A percentile compares a stretch with the other conserved stretches of the same genome.
Evolutionary conservation across 2,888 invertebrate genomes (phyloP).

Genomic region (Caenorhabditis zanzibari): DNA sequence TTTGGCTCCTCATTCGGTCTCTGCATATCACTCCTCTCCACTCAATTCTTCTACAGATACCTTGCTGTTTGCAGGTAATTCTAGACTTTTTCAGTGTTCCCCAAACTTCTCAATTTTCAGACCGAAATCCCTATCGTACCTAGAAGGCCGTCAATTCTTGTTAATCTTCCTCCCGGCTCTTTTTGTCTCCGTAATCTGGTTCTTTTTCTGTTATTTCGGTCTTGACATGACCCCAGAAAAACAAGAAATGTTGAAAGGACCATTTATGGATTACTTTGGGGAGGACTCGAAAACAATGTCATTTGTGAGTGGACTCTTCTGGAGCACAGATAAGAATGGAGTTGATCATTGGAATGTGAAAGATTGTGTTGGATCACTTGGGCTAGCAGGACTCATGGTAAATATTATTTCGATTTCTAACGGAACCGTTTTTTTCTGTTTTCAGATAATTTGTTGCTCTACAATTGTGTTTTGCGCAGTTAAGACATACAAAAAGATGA

Average conservation of each 20-base stretch:
- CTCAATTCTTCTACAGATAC: conserved; percentile 46
- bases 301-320: conserved; percentile 35
- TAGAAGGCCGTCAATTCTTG: conserved; percentile 34
- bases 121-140: conserved; percentile 9
- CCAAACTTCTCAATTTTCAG: conserved; percentile 12
- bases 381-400: conserved; percentile 42
- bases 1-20: conserved; percentile 49
- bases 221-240: conserved; percentile 33
- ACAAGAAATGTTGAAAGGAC: conserved; percentile 10
- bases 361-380: conserved; percentile 46
- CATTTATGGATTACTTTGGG: conserved; percentile 28
- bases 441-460: conserved; percentile 41
- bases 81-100: background rate
- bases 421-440: background rate
- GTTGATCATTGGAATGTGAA: conserved; percentile 27
- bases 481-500: conserved; percentile 51
- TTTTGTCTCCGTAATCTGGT: conserved; percentile 40
- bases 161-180: conserved; percentile 29
- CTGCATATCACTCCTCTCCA: conserved; percentile 42
- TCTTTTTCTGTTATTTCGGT: conserved; percentile 46
- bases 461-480: conserved; percentile 49
- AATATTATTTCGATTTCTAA: background rate
- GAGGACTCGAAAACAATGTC: conserved; percentile 39
- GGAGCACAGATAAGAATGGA: conserved; percentile 28
- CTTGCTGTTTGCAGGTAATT: conserved; percentile 39